A percentile compares a stretch with the other conserved stretches of the same genome.
Conservation (phyloP, 2,888 invertebrate species). For the Luperina nickerlii region DNA sequence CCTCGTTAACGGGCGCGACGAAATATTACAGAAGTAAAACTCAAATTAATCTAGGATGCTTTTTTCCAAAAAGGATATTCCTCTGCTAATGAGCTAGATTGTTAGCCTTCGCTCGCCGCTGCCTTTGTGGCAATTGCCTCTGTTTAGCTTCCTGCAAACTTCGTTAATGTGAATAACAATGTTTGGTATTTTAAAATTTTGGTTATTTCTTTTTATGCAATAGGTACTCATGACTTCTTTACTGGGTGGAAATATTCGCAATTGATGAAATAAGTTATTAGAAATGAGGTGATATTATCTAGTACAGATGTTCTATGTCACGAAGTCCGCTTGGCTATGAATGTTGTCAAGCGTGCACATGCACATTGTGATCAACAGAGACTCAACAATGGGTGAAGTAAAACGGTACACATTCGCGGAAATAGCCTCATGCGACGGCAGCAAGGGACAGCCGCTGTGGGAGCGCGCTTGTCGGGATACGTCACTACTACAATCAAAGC, state of each 20-base stretch:
- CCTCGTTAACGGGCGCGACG: slow-evolving; percentile 83
- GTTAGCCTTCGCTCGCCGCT: slow-evolving; percentile 73
- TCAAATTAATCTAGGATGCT: slow-evolving; percentile 83
- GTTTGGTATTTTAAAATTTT: slow-evolving; percentile 22
- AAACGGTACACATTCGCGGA: no score
- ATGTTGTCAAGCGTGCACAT: no score
- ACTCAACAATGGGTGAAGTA: no score
- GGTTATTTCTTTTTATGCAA: neutral
- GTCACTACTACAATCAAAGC: no score
- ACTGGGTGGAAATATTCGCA: neutral
- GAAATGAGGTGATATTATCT: no score
- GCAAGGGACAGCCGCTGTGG: no score
- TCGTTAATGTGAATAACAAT: slow-evolving; percentile 72
- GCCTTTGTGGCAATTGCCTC: slow-evolving; percentile 78
- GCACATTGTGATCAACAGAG: no score
- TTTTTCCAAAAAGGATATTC: slow-evolving; percentile 77
- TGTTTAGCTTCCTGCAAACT: slow-evolving; percentile 75
- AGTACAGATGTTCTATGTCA: no score
- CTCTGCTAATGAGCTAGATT: slow-evolving; percentile 85
- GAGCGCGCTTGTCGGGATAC: no score
- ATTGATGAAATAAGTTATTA: neutral
- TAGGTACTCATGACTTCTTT: neutral
- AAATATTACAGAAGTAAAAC: slow-evolving; percentile 82
- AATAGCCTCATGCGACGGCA: no score
- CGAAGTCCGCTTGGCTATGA: no score